Evolutionary conservation across 1,140 invertebrate genomes (phyloP).

Genomic region (Cheumatopsyche charites): DNA sequence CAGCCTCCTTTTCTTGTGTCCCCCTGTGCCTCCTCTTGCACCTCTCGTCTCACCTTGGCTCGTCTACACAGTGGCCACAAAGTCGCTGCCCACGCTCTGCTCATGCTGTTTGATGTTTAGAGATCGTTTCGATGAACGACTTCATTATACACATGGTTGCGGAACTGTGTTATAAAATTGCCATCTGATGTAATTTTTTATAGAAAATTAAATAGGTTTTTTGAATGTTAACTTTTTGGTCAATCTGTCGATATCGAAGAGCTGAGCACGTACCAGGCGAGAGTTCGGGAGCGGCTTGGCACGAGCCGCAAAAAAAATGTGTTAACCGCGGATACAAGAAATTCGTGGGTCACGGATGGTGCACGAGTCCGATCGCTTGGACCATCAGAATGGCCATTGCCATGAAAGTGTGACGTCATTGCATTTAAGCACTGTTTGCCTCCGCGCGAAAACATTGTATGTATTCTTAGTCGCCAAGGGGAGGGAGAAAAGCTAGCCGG

Average conservation of each 20-base stretch:
- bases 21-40: not conserved
- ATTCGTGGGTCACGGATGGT: conserved; percentile 7
- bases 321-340: not conserved
- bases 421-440: conserved; percentile 17
- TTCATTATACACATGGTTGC: too few species aligned
- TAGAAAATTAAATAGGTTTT: too few species aligned
- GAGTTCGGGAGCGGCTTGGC: conserved; percentile 3
- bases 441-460: not conserved
- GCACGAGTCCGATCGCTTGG: not conserved
- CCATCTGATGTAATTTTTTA: not conserved
- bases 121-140: not conserved
- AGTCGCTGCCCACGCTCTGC: not conserved
- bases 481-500: conserved; percentile 24
- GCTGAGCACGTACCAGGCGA: not conserved
- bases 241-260: not conserved
- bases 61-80: not conserved
- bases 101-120: not conserved
- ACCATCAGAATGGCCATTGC: conserved; percentile 7
- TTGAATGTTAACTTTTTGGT: too few species aligned
- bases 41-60: not conserved
- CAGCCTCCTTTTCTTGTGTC: not conserved
- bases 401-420: conserved; percentile 23
- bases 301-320: conserved; percentile 1
- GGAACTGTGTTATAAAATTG: not conserved
- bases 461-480: conserved; percentile 7